phyloP scores from a whole-genome alignment of 2,113 vertebrate genomes.

The Uropsilus gracilis region DNA sequence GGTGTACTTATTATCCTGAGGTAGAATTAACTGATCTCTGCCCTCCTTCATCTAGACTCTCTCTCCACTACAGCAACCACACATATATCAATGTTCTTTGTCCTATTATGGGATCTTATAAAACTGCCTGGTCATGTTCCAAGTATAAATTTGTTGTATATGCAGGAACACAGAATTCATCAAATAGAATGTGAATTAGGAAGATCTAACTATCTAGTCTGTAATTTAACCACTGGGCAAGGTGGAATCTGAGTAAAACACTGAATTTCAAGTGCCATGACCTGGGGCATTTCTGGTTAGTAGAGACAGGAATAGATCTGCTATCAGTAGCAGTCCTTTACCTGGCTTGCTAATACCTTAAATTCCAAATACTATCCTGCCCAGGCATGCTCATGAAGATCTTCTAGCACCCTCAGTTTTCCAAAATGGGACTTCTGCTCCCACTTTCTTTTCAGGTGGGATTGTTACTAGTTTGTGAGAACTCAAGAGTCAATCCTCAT shows the following conservation, averaged over 20 bases:
- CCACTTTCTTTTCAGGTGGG: background rate
- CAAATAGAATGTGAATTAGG: background rate
- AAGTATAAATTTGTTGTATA: background rate
- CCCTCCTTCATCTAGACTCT: background rate
- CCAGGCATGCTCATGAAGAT: background rate
- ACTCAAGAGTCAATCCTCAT: background rate
- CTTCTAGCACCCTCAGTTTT: background rate
- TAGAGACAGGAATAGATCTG: background rate
- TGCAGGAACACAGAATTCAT: background rate
- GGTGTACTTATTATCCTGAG: background rate
- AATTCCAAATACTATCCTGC: background rate
- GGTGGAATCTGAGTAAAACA: background rate
- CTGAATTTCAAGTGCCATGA: background rate
- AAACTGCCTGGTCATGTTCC: background rate
- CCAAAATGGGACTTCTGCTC: background rate
- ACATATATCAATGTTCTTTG: background rate
- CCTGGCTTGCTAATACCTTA: background rate
- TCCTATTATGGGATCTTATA: background rate
- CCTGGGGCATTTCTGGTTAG: background rate
- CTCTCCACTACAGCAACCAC: background rate
- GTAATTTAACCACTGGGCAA: background rate
- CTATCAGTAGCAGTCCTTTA: background rate
- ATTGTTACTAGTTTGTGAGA: background rate
- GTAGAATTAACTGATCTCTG: background rate
- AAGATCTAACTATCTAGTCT: background rate